These are phyloP conservation scores for Pseudomugil tenellus DNA, from an alignment of 2,797 vertebrate species.

Conservation along the genomic window DNA sequence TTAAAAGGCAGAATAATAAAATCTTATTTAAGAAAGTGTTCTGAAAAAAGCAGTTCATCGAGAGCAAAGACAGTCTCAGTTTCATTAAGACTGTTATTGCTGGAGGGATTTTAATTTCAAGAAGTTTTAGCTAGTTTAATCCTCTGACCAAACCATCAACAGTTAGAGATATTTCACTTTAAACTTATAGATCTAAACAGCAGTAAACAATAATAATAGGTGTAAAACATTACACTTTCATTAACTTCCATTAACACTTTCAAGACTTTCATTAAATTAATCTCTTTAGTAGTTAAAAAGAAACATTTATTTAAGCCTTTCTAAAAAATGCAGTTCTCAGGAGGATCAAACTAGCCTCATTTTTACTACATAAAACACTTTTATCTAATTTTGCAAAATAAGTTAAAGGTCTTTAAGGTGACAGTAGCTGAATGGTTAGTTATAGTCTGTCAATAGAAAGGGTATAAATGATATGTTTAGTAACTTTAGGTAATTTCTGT, in stretches of 20 bases:
- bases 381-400: too few relatives aligned
- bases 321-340: too few relatives aligned
- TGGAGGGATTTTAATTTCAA: slow-evolving; percentile 37
- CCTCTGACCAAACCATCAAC: not conserved
- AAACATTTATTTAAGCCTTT: too few relatives aligned
- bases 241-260: too few relatives aligned
- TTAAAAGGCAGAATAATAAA: slow-evolving; percentile 54
- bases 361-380: too few relatives aligned
- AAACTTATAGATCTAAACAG: not conserved
- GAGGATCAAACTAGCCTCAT: too few relatives aligned
- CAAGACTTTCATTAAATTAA: too few relatives aligned
- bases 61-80: slow-evolving; percentile 23
- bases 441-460: not conserved
- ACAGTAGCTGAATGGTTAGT: not conserved
- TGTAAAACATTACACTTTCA: too few relatives aligned
- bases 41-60: slow-evolving; percentile 27
- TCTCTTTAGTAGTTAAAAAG: too few relatives aligned
- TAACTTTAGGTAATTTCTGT: slow-evolving; percentile 39
- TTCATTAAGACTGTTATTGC: slow-evolving; percentile 32
- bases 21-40: slow-evolving; percentile 59
- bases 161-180: not conserved
- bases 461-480: not conserved
- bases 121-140: not conserved
- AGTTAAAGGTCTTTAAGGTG: too few relatives aligned
- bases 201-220: not conserved